Evolutionary conservation across 2,888 invertebrate genomes (phyloP).

Genomic region (Allygus modestus): DNA sequence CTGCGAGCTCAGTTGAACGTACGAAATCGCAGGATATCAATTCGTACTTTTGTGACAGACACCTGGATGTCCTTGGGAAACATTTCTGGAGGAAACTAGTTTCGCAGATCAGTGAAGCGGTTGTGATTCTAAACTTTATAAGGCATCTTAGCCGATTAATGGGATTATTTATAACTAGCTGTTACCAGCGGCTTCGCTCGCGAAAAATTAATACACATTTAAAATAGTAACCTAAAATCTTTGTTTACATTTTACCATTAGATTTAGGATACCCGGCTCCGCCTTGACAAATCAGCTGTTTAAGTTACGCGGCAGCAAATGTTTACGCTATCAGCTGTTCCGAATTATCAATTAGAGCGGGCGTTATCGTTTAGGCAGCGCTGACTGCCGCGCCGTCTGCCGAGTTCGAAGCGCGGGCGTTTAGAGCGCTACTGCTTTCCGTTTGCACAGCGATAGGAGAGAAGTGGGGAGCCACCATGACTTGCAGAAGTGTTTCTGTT

Average conservation of each 20-base stretch:
- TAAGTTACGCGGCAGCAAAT: neutral
- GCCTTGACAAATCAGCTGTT: neutral
- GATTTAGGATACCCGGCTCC: too few species aligned
- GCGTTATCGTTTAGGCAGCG: constrained; percentile 17
- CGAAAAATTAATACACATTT: too few species aligned
- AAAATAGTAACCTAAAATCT: too few species aligned
- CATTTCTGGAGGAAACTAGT: neutral
- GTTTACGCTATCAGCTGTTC: neutral
- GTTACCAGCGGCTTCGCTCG: too few species aligned
- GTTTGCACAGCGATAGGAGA: constrained; percentile 24
- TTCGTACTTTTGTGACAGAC: neutral
- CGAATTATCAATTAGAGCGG: neutral
- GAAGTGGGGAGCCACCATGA: constrained; percentile 52
- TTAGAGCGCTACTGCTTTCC: constrained; percentile 10
- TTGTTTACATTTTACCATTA: too few species aligned
- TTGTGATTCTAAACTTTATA: neutral
- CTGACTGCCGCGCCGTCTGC: constrained; percentile 18
- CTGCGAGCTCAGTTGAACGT: neutral
- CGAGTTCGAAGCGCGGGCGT: constrained; percentile 16
- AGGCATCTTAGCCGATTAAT: neutral
- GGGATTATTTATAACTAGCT: neutral
- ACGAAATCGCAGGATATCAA: neutral
- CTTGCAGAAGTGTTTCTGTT: constrained; percentile 38
- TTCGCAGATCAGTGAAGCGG: neutral
- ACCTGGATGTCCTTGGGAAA: neutral